phyloP scores from a whole-genome alignment of 2,888 invertebrate species.

The Cerastoderma edule region DNA sequence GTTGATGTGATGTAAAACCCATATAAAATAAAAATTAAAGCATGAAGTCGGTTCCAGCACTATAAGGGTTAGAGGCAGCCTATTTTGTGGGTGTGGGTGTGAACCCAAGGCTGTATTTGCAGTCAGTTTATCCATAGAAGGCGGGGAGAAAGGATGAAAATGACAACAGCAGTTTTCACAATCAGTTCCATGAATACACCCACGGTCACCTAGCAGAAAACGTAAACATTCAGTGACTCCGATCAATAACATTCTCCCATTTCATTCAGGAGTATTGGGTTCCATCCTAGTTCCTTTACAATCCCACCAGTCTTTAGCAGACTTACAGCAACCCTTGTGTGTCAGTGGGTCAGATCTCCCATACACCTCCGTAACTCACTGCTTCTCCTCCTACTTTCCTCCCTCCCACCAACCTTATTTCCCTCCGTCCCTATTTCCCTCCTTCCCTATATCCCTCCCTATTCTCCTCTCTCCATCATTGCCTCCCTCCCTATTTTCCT shows the following conservation, averaged over 20 bases:
- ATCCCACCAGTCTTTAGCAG: background rate
- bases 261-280: conserved; percentile 11
- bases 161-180: too few species aligned
- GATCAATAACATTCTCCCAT: conserved; percentile 6
- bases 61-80: too few species aligned
- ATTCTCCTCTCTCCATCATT: too few species aligned
- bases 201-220: conserved; percentile 6
- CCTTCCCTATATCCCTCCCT: background rate
- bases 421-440: background rate
- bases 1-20: too few species aligned
- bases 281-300: background rate
- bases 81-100: too few species aligned
- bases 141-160: too few species aligned
- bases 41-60: too few species aligned
- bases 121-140: too few species aligned
- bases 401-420: background rate
- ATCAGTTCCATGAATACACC: conserved; percentile 1
- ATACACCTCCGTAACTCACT: background rate
- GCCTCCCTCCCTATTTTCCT: background rate
- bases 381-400: background rate
- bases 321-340: background rate
- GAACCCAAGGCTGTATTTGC: too few species aligned
- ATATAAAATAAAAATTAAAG: too few species aligned
- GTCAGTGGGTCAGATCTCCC: conserved; percentile 6
- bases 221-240: conserved; percentile 4